Base-by-base conservation (phyloP, 2,888 invertebrate genomes). In the Megastigmus dorsalis region DNA sequence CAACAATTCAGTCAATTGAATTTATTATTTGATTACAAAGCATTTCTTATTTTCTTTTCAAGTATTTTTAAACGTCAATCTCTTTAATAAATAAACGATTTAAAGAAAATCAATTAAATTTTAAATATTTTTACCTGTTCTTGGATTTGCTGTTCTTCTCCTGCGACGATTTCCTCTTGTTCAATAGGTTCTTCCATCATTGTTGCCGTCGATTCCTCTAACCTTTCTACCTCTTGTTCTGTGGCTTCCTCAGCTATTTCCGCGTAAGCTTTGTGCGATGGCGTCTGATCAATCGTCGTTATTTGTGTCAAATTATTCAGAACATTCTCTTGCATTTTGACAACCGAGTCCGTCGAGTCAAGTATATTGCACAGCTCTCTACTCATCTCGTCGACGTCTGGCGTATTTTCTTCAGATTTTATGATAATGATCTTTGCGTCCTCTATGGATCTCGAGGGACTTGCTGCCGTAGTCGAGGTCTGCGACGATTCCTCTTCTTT, bases 291-390 rank as follows among this genome's bases (percentile, higher is more conserved):
- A 26, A 62, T 30, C 13, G 26, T 33, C 78, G 86, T 84, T 7
- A 88, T 86, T 57, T 86, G 81, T 3, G 81, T 77, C 1, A 87
- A 77, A 77, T 86, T 87, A 20, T 80, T 84, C 10, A 88, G 57
- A 9, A 86, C 84, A 13, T 82, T 84, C 55, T 87, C 86, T 43
- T 87, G 87, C 84, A 88, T 87, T 52, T 88, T 88, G 0, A 83
- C 86, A 0, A 85, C 85, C 4, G 78, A 81, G 1, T 88, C 87
- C 0, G 86, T 81, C 0, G 87, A 84, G 57, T 87, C 85, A 1
- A 88, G 78, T 67, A 88, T 88, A 65, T 79, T 86, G 52, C 83
- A 86, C 0, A 88, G 77, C 62, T 88, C 88, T 2, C 84, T 81
- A 45, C 83, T 86, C 86, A 88, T 88, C 48, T 88, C 86, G 6